A percentile compares a stretch with the other conserved stretches of the same genome.
These are phyloP conservation scores for Notarius quadriscutis DNA, from an alignment of 2,113 vertebrate genomes.

Conservation along the genomic window DNA sequence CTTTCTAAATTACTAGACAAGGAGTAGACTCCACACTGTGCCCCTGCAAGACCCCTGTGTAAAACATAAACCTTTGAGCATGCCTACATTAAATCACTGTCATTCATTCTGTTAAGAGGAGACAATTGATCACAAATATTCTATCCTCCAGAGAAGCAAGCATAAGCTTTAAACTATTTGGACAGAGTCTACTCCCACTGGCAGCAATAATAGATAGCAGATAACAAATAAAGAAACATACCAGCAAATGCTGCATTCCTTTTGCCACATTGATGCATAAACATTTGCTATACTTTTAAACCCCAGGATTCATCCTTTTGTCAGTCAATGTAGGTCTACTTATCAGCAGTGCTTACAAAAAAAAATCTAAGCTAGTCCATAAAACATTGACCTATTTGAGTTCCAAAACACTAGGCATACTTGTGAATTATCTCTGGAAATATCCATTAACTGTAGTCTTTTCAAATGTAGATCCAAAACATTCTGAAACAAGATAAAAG, in stretches of 20 bases:
- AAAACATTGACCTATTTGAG: conserved; percentile 21
- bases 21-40: conserved; percentile 9
- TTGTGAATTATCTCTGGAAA: conserved; percentile 20
- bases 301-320: background rate
- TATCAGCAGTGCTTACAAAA: background rate
- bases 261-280: conserved; percentile 6
- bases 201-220: background rate
- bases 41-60: background rate
- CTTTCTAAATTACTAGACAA: conserved; percentile 38
- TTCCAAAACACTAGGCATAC: background rate
- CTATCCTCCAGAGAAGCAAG: background rate
- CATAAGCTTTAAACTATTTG: background rate
- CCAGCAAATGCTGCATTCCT: background rate
- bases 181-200: background rate
- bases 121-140: conserved; percentile 29
- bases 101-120: conserved; percentile 4
- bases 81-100: background rate
- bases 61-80: background rate
- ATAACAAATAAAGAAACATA: background rate
- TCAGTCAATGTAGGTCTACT: background rate
- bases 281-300: background rate
- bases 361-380: background rate
- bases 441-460: conserved; percentile 1
- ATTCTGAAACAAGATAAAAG: conserved; percentile 30
- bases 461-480: conserved; percentile 18